These are phyloP conservation scores for Fistularia commersonii DNA, from an alignment of 2,797 vertebrate genomes.

Conservation along the genomic window DNA sequence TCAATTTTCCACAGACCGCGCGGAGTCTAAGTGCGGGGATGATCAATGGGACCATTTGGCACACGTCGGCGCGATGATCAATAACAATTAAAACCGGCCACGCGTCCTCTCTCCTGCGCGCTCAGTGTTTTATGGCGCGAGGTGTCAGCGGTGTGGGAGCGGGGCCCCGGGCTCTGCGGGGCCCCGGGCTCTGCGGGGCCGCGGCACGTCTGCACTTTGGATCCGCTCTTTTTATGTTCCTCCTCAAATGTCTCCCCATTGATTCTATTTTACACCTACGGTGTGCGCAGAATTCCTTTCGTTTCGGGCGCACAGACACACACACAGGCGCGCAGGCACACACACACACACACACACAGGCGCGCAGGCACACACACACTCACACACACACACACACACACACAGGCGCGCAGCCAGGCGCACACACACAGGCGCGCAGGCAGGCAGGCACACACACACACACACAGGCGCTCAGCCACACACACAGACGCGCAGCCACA, in stretches of 20 bases:
- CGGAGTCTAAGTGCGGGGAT: conserved; percentile 14
- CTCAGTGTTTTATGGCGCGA: conserved; percentile 13
- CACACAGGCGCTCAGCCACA: too few relatives aligned
- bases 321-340: conserved; percentile 13
- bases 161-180: not conserved
- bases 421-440: too few relatives aligned
- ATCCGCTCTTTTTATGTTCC: conserved; percentile 1
- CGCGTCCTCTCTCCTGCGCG: too few relatives aligned
- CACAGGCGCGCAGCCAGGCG: too few relatives aligned
- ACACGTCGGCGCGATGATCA: conserved; percentile 47
- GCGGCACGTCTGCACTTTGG: conserved; percentile 11
- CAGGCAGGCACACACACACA: too few relatives aligned
- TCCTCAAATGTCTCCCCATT: conserved; percentile 26
- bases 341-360: too few relatives aligned
- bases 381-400: too few relatives aligned
- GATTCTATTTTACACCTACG: conserved; percentile 37
- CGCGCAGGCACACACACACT: too few relatives aligned
- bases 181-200: not conserved
- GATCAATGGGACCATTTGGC: conserved; percentile 56
- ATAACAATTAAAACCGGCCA: conserved; percentile 53
- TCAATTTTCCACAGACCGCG: conserved; percentile 20
- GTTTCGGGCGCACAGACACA: too few relatives aligned
- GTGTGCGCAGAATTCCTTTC: conserved; percentile 32
- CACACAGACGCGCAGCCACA: conserved; percentile 3
- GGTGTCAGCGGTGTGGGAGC: conserved; percentile 21